Base-by-base conservation (phyloP, 2,888 invertebrate species). In the Ichneumoninae sp. region DNA sequence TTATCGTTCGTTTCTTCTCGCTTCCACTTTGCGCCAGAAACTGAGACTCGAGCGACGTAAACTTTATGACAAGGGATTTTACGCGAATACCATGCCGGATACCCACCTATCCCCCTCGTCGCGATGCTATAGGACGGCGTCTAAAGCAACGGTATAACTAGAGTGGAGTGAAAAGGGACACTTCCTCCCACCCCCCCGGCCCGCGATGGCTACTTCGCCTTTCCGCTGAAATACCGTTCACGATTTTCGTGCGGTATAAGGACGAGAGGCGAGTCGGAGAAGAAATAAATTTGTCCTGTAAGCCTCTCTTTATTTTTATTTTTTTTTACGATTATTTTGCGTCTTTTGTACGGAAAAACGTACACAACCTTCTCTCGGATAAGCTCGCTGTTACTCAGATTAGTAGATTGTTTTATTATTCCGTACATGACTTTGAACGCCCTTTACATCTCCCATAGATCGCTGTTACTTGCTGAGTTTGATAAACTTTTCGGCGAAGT, bases 1-100 rank as follows among this genome's bases (percentile, higher is more conserved):
- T 44, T 66, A 77, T 71, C 82, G 74, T 84, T 68, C 78, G 75
- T 83, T 86, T 82, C 65, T 77, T 44, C 69, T 75, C 30, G 54
- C 80, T 83, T 80, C 83, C 76, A 83, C 83, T 77, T 83, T 66
- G 86, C 80, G 77, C 80, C 84, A 81, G 66, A 70, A 80, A 80
- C 76, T 80, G 82, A 70, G 84, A 87, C 83, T 86, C 70, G 66
- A 52, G 72, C 81, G 44, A 47, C 83, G 83, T 86, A 83, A 86
- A 86, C 80, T 86, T 86, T 86, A 86, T 83, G 85, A 86, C 83
- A 79, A 83, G 85, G 74, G 79, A 81, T 82, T 85, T 87, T 83
- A 82, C 85, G 84, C 83, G 87, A 83, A 78, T 82, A 79, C 87
- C 70, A 75, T 62, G 57, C 54, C 54, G 83, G 66, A 76, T 78